These are phyloP conservation scores for Tetraneura akinire DNA, from an alignment of 1,140 invertebrate species.

Conservation along the genomic window DNA sequence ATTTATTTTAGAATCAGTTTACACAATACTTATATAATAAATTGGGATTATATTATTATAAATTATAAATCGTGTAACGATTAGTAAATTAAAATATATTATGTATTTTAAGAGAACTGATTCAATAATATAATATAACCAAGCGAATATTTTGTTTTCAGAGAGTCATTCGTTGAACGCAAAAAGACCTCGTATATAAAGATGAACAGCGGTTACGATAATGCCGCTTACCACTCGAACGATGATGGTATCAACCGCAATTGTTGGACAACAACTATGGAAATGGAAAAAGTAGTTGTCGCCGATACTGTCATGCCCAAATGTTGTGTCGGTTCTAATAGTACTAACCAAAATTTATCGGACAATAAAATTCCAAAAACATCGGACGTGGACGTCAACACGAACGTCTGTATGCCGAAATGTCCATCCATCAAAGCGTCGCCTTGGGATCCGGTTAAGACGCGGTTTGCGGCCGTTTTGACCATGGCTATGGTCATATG, in stretches of 20 bases:
- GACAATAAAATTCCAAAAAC: neutral
- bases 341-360: neutral
- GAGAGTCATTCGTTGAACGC: no score
- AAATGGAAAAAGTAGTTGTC: neutral
- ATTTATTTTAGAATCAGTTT: no score
- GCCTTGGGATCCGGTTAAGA: slow-evolving; percentile 5
- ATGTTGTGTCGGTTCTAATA: neutral
- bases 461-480: neutral
- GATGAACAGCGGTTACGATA: neutral
- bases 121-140: no score
- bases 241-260: neutral
- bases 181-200: no score
- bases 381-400: no score
- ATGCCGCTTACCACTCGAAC: neutral
- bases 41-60: no score
- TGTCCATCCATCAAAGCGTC: neutral
- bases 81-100: no score
- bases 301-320: no score
- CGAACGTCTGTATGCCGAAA: neutral
- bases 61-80: no score
- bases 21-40: no score
- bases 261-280: neutral
- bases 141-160: no score
- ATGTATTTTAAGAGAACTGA: no score
- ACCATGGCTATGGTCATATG: neutral